Percentiles rank a stretch among this genome's conserved stretches.
Evolutionary conservation across 2,888 invertebrate genomes (phyloP).

Genomic region (Nebria salina): DNA sequence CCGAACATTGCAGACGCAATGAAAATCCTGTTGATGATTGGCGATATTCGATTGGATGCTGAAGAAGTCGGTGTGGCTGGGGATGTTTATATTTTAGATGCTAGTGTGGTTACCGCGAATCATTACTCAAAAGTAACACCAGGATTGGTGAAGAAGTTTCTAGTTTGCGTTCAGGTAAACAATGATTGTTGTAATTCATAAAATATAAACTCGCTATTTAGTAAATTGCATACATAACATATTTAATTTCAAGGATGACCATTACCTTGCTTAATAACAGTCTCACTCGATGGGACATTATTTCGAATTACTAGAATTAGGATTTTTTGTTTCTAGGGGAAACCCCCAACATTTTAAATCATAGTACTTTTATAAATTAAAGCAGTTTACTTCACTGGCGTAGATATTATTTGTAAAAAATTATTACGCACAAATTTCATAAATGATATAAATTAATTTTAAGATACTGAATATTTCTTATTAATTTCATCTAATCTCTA

Average conservation of each 20-base stretch:
- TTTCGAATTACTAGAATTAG: not conserved
- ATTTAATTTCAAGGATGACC: not conserved
- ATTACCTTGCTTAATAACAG: not conserved
- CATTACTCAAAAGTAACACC: slow-evolving; percentile 89
- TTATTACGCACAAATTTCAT: not conserved
- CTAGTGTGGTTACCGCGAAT: slow-evolving; percentile 78
- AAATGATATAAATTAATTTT: too few relatives aligned
- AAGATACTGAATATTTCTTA: too few relatives aligned
- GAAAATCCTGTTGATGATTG: slow-evolving; percentile 86
- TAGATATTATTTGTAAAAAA: slow-evolving; percentile 3
- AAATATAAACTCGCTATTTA: not conserved
- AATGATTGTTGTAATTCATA: not conserved
- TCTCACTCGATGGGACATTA: not conserved
- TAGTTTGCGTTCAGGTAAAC: slow-evolving; percentile 78
- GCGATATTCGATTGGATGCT: slow-evolving; percentile 78
- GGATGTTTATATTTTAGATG: slow-evolving; percentile 84
- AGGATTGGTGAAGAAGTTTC: slow-evolving; percentile 82
- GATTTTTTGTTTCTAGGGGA: not conserved
- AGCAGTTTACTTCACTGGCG: not conserved
- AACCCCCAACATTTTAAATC: not conserved
- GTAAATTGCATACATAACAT: not conserved
- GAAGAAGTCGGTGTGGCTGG: slow-evolving; percentile 85
- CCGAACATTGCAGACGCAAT: slow-evolving; percentile 80
- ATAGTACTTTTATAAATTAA: not conserved
- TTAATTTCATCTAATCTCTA: not conserved